Base-by-base conservation (phyloP, 1,140 invertebrate genomes). In the Bombus breviceps region DNA sequence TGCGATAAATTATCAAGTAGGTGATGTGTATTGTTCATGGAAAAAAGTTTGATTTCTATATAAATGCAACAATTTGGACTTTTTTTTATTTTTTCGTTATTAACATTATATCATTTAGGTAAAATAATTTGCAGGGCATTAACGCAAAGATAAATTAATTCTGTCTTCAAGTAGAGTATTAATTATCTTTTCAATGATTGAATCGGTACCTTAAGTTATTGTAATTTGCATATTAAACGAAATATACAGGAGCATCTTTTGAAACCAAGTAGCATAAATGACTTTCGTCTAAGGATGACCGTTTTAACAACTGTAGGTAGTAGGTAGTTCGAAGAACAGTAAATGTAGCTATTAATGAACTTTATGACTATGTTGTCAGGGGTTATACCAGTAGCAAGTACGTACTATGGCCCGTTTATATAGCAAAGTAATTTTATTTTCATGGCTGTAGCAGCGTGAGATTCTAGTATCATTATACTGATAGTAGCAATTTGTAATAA, bases 271-370 rank as follows among this genome's bases (percentile, higher is more conserved):
- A 39, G 22, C 39, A 15, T 9, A 6, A 4, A 41, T 41, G 28
- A 72, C n/a, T 28, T 13, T 3, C 28, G 37, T 43, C 10, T 18
- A 15, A 8, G 5, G 3, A 39, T 28, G 68, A 13, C 22, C n/a
- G 69, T 32, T 72, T 72, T 72, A 72, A 15, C 34, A 72, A 41
- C 39, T 39, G 37, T 13, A 72, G 69, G 15, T 72, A 72, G 69
- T 15, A 41, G 4, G n/a, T n/a, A 41, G 18, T 71, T 71, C 37
- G 69, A 39, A 41, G 39, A 72, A 72, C 39, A 32, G 69, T 72
- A n/a, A 72, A 72, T 28, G 28, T n/a, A n/a, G 28, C 69, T 72
- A 72, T 72, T 72, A 72, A 43, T 72, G 39, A 43, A 72, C 4
- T 41, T 72, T 41, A 41, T 18, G 39, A 43, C 39, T n/a, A 43